phyloP scores from a whole-genome alignment of 2,113 vertebrate genomes.

The Apteryx owenii region DNA sequence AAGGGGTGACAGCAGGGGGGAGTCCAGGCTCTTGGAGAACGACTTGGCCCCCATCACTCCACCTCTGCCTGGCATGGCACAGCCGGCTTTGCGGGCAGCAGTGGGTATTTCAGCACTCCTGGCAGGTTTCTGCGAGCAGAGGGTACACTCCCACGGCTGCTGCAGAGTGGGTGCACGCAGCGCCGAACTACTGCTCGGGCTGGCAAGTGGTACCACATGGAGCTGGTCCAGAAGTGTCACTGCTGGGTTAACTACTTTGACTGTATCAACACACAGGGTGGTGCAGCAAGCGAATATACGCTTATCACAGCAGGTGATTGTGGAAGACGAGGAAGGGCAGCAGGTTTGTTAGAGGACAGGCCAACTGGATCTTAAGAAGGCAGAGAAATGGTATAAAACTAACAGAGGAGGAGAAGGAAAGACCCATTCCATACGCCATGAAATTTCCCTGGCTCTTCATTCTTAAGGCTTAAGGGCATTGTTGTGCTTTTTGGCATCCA shows the following conservation, averaged over 20 bases:
- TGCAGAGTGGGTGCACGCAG: background rate
- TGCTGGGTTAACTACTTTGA: background rate
- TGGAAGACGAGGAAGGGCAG: background rate
- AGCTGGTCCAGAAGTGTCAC: background rate
- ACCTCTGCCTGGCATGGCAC: background rate
- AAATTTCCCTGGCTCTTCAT: background rate
- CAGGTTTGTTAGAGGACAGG: background rate
- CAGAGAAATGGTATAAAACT: background rate
- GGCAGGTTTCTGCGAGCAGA: background rate
- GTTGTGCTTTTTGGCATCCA: background rate
- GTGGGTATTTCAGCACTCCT: background rate
- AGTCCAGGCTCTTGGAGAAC: accelerated
- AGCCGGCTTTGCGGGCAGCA: background rate
- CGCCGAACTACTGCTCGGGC: background rate
- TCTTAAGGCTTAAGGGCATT: background rate
- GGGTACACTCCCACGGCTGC: background rate
- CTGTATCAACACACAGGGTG: background rate
- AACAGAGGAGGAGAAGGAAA: background rate
- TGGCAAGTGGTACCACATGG: background rate
- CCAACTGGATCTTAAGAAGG: background rate
- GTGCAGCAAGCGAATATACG: background rate
- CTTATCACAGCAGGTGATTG: background rate
- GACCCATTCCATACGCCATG: background rate
- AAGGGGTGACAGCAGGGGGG: background rate
- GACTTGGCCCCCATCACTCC: accelerated